Evolutionary conservation across 2,113 vertebrate genomes (phyloP), one percentile per base, ranked within the genome.

Genomic region (Oncorhynchus gorbuscha): DNA sequence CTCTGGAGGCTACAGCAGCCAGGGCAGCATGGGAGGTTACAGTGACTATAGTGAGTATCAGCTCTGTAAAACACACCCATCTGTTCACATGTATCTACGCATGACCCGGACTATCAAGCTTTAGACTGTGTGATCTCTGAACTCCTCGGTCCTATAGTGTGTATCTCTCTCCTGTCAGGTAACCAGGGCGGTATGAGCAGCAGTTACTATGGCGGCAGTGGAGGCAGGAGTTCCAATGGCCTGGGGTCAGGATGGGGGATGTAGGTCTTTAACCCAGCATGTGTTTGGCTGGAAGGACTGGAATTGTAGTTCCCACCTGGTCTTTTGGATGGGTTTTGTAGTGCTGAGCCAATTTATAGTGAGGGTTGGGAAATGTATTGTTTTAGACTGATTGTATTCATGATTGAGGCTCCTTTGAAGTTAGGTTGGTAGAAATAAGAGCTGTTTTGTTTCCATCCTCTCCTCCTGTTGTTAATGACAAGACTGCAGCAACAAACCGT

Each of bases 1-100:
- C 12, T 96, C 96, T 76, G 94, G 96, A 6, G 97, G 96, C 85
- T 99, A 99, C 61, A 95, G 95, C 71, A 97, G 94, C 85, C 97
- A 99, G 91, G 96, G 95, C 90, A 96, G 94, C 86, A 96, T 99
- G 96, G 97, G 97, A 22, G 98, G 97, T 90, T 99, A 99, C 91
- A 95, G 95, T 95, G 95, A 97, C 92, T 91, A 91, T 68, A 94
- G 93, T 94, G 92, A 94, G 93, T 94, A 85, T 89, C 85, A 80
- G 82, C 87, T 92, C 84, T 84, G 73, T 11, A 45, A 11, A 11
- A 45, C 39, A 45, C 39, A 39, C 8, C 9, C 39, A 45, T 9
- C 39, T 45, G 28, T 28, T 28, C 28, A 28, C 28, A 45, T 45
- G 39, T 45, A 45, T 45, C 39, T 45, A 3, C 2, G 2, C 11